phyloP scores from a whole-genome alignment of 2,888 invertebrate species.

The Gerris lacustris region DNA sequence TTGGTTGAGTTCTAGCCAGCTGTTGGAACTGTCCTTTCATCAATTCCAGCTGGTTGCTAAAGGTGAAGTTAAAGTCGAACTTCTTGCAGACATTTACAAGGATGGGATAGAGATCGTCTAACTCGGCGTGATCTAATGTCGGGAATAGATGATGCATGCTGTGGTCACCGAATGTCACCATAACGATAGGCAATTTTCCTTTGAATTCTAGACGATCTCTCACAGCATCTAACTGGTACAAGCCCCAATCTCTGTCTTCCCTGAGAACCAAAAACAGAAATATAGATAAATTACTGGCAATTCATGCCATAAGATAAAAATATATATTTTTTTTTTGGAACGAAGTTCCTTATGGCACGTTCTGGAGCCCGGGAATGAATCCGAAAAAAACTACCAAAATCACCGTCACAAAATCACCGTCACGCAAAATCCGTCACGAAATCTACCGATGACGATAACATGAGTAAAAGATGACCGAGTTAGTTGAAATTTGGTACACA shows the following conservation, averaged over 20 bases:
- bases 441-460: no score
- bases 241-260: slow-evolving; percentile 55
- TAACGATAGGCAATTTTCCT: slow-evolving; percentile 50
- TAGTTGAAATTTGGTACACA: no score
- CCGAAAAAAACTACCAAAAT: no score
- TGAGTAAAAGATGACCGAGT: no score
- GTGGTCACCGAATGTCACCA: slow-evolving; percentile 67
- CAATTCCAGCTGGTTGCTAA: slow-evolving; percentile 46
- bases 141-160: slow-evolving; percentile 69
- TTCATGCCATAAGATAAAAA: no score
- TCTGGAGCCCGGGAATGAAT: no score
- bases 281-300: no score
- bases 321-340: no score
- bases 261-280: slow-evolving; percentile 23
- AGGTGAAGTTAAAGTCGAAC: slow-evolving; percentile 44
- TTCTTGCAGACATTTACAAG: slow-evolving; percentile 51
- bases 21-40: slow-evolving; percentile 55
- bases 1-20: slow-evolving; percentile 32
- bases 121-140: slow-evolving; percentile 60
- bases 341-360: no score
- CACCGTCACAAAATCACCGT: no score
- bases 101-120: slow-evolving; percentile 52
- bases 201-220: slow-evolving; percentile 57
- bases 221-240: slow-evolving; percentile 60
- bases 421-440: no score